Base-by-base conservation (phyloP, 2,888 invertebrate species). In the Cheilosia impressa region DNA sequence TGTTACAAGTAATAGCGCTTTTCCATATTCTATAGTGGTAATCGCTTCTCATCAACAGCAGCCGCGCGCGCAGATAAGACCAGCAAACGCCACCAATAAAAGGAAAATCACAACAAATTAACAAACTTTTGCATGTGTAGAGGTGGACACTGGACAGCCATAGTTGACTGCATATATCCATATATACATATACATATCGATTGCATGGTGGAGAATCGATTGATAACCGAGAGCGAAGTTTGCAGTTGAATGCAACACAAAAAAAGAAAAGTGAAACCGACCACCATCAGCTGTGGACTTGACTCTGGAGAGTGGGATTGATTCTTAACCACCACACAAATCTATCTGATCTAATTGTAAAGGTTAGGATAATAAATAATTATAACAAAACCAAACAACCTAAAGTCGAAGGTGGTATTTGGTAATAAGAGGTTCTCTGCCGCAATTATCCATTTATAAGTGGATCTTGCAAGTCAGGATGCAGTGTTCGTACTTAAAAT, bases 31-130 rank as follows among this genome's bases (percentile, higher is more conserved):
- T 13, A 6, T 27, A 55, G 38, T 13, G 38, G 10, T 41, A 68
- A 43, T 55, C 55, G 24, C 13, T 31, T 31, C 31, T 9, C 31
- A 31, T 31, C 31, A 58, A 47, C 27, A 27, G 9, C 31, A 63
- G 34, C 31, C 43, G 65, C 52, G 65, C 65, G 52, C 19, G 13
- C 24, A 53, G 66, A 66, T 66, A 66, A 66, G 17, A 15, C 22
- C 19, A 2, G 6, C 58, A 24, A 34, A 34, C 17, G 4, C 45
- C 52, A 27, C 15, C 38, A 24, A 27, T 38, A 34, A 65, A 45
- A 17, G 38, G 27, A 22, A 45, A 22, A 55, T 24, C 38, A 34
- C n/a, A n/a, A 57, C 47, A 45, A 41, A 52, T n/a, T 19, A 17
- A 38, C 10, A 38, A 38, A 4, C 38, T 38, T 38, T 38, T 38